Base-by-base conservation (phyloP, 2,113 vertebrate genomes). In the Coreoperca whiteheadi region DNA sequence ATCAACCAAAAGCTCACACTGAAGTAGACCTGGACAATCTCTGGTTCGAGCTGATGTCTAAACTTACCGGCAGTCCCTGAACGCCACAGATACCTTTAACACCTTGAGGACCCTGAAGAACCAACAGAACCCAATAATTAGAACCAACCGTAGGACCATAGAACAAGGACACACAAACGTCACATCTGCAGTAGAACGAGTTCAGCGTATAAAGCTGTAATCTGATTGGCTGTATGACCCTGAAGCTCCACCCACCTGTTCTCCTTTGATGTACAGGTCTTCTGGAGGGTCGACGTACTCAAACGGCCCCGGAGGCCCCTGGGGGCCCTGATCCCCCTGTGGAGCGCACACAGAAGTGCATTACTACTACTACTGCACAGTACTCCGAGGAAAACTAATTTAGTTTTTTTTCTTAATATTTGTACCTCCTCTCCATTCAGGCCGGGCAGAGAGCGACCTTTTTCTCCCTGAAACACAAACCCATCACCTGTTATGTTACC, bases 371-470 rank as follows among this genome's bases (percentile, higher is more conserved):
- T 32, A 50, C 51, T 23, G 16, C 11, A 41, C 11, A 66, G 1
- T 48, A 37, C 59, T 65, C 14, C 59, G 9, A 54, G 1, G 25
- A 20, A 57, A 53, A 59, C 0, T 6, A 7, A 4, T 37, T 37
- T 37, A 11, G 39, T 41, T 41, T 41, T 41, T 39, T 6, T 39
- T 39, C 39, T 41, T 8, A 8, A 20, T 21, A 21, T 69, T 59
- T 53, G 43, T 88, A 95, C 95, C 92, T 95, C 93, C 0, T 94
- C 94, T 90, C 95, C 95, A 92, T 92, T 92, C 39, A 66, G 83
- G 74, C 95, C 95, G 0, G 92, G 61, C 43, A 95, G 54, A 23
- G 90, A 89, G 60, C 90, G 92, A 20, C 94, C 94, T 77, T 77
- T 83, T 65, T 95, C 90, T 69, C 95, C 95, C 95, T 96, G 77